Evolutionary conservation across 1,140 invertebrate species (phyloP).

Genomic region (Psilanteris sp.): DNA sequence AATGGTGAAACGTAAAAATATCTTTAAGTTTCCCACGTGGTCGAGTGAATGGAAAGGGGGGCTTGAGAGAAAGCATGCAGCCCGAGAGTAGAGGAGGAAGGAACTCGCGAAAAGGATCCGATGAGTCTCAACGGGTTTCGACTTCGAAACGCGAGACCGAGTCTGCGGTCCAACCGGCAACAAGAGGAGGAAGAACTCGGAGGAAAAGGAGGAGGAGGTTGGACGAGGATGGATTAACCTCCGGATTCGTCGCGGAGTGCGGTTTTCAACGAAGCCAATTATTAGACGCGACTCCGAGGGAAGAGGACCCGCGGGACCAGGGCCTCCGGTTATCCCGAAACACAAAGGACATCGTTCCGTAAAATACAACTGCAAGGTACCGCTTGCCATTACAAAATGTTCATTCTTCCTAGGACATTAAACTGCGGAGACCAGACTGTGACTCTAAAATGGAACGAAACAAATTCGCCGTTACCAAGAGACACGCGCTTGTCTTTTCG

Average conservation of each 20-base stretch:
- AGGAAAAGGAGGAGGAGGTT: slow-evolving; percentile 37
- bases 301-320: slow-evolving; percentile 51
- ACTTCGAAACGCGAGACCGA: slow-evolving; percentile 36
- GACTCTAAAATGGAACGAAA: slow-evolving; percentile 49
- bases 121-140: slow-evolving; percentile 39
- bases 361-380: slow-evolving; percentile 51
- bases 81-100: slow-evolving; percentile 26
- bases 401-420: slow-evolving; percentile 53
- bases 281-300: slow-evolving; percentile 75
- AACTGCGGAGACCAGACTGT: slow-evolving; percentile 10
- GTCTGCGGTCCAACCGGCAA: slow-evolving; percentile 34
- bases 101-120: slow-evolving; percentile 67
- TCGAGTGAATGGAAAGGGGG: slow-evolving; percentile 71
- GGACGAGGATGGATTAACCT: slow-evolving; percentile 62
- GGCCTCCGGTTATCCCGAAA: slow-evolving; percentile 59
- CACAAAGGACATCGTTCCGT: slow-evolving; percentile 61
- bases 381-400: slow-evolving; percentile 35
- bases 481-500: slow-evolving; percentile 23
- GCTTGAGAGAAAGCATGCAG: slow-evolving; percentile 55
- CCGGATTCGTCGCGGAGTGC: slow-evolving; percentile 79
- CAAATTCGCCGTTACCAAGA: slow-evolving; percentile 50
- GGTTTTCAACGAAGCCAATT: slow-evolving; percentile 80
- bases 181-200: background rate
- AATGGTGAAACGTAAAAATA: slow-evolving; percentile 80
- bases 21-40: slow-evolving; percentile 75